phyloP scores from a whole-genome alignment of 2,113 vertebrate genomes.

The Potamarius usumacintae region DNA sequence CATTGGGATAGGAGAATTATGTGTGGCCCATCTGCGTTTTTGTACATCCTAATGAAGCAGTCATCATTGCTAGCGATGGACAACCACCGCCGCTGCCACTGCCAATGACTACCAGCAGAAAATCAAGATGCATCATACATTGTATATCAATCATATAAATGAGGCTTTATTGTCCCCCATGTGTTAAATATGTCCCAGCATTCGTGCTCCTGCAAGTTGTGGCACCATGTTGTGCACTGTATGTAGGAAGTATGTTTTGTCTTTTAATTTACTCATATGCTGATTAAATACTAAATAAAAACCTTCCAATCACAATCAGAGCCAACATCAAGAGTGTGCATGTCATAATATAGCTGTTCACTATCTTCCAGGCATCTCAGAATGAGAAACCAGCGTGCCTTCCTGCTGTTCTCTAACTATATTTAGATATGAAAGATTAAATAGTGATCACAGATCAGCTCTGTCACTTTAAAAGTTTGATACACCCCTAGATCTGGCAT shows the following conservation, averaged over 20 bases:
- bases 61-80: no score
- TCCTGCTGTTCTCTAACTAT: neutral
- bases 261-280: neutral
- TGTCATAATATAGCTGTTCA: neutral
- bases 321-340: neutral
- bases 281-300: neutral
- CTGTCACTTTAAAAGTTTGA: neutral
- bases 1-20: no score
- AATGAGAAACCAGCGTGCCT: neutral
- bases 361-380: neutral
- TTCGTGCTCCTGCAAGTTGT: neutral
- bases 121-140: neutral
- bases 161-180: neutral
- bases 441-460: constrained; percentile 18
- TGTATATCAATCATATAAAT: neutral
- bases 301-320: neutral
- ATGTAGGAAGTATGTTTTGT: neutral
- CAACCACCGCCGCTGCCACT: no score
- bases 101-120: neutral
- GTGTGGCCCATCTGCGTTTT: no score
- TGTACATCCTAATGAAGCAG: no score
- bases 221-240: neutral
- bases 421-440: constrained; percentile 4
- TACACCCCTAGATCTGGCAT: constrained; percentile 9
- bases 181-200: neutral